Percentiles rank a stretch among this genome's conserved stretches.
Evolutionary conservation across 2,797 vertebrate genomes (phyloP).

Genomic region (Rhyacichthys aspro): DNA sequence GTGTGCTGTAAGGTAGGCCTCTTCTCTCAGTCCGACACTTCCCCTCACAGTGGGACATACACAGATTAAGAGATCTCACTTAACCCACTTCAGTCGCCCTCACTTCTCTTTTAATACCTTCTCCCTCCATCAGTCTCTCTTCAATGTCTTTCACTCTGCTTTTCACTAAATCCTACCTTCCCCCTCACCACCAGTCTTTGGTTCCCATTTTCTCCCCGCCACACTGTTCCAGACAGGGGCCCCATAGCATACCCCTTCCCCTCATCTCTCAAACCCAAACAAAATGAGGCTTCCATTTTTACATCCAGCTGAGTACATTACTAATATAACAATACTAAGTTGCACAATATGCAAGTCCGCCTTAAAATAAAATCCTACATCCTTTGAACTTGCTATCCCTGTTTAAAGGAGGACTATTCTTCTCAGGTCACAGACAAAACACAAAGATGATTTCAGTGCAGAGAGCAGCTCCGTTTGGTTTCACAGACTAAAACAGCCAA

Average conservation of each 20-base stretch:
- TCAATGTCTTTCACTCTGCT: constrained; percentile 11
- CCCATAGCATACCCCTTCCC: constrained; percentile 37
- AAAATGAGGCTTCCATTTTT: constrained; percentile 1
- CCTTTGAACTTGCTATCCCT: neutral
- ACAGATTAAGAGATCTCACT: constrained; percentile 79
- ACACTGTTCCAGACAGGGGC: constrained; percentile 65
- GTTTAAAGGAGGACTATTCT: constrained; percentile 30
- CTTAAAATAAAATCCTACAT: neutral
- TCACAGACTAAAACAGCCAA: constrained; percentile 67
- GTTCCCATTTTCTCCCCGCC: constrained; percentile 45
- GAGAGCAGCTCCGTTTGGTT: constrained; percentile 50
- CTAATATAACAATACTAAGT: neutral
- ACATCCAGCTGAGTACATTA: neutral
- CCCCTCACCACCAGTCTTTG: constrained; percentile 40
- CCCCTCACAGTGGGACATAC: constrained; percentile 66
- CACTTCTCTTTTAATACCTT: constrained; percentile 59
- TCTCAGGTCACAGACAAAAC: constrained; percentile 39
- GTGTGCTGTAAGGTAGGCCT: constrained; percentile 31
- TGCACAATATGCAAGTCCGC: constrained; percentile 16
- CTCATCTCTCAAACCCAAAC: constrained; percentile 53
- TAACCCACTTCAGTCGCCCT: constrained; percentile 64
- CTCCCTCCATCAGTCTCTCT: constrained; percentile 40
- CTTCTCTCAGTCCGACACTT: constrained; percentile 60
- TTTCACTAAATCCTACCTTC: constrained; percentile 32
- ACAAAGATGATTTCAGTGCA: constrained; percentile 58